These are phyloP conservation scores for Gallinago paraguaiae DNA, from an alignment of 2,113 vertebrate genomes.

Conservation along the genomic window DNA sequence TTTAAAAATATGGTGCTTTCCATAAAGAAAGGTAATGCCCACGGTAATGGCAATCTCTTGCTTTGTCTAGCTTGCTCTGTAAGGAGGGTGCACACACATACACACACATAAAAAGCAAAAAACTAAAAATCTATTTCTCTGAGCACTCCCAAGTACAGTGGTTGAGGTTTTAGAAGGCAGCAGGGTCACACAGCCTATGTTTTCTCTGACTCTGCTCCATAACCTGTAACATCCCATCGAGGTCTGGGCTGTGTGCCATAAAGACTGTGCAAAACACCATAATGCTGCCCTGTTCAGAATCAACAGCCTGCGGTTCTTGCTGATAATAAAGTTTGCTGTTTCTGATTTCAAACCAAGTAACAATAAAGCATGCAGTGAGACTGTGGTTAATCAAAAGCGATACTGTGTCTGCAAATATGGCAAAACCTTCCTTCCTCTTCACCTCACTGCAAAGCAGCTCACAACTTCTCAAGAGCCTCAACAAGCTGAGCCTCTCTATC, in stretches of 20 bases:
- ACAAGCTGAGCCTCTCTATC: not conserved
- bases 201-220: not conserved
- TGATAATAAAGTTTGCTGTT: not conserved
- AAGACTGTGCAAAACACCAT: not conserved
- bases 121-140: not conserved
- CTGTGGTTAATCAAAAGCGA: not conserved
- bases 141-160: fast-evolving
- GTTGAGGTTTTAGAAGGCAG: not conserved
- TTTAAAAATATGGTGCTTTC: not conserved
- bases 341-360: not conserved
- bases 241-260: not conserved
- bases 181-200: not conserved
- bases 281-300: not conserved
- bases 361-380: not conserved
- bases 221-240: not conserved
- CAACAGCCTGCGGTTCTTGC: not conserved
- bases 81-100: not conserved
- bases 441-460: not conserved
- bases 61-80: not conserved
- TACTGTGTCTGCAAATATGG: fast-evolving
- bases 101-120: not conserved
- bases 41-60: not conserved
- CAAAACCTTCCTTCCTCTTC: not conserved
- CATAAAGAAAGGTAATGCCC: not conserved
- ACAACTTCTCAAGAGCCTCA: not conserved